Percentiles rank a stretch among this genome's conserved stretches.
Conservation (phyloP, 2,888 invertebrate genomes). For the Rosalia funebris region DNA sequence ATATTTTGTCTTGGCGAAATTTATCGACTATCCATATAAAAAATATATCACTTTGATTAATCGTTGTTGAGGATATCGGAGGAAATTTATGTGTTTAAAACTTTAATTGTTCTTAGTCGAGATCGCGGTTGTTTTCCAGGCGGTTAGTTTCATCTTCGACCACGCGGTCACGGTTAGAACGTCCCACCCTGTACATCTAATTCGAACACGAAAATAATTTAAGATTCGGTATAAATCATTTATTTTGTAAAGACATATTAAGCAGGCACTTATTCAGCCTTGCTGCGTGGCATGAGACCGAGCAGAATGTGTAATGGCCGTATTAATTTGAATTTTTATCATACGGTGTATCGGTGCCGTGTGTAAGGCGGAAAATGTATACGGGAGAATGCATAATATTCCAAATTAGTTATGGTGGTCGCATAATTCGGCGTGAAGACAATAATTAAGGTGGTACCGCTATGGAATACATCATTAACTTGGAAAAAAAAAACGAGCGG, state of each 20-base stretch:
- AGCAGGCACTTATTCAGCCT: too few relatives aligned
- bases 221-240: too few relatives aligned
- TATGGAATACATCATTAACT: slow-evolving; percentile 14
- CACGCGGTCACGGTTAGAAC: too few relatives aligned
- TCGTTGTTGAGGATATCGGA: neutral
- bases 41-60: slow-evolving; percentile 12
- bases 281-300: too few relatives aligned
- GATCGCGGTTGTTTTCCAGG: too few relatives aligned
- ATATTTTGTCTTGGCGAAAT: slow-evolving; percentile 7
- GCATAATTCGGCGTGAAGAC: slow-evolving; percentile 31
- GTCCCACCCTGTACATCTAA: too few relatives aligned
- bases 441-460: slow-evolving; percentile 27
- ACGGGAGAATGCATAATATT: slow-evolving; percentile 24
- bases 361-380: slow-evolving; percentile 12
- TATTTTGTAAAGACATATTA: too few relatives aligned
- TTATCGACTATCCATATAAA: slow-evolving; percentile 11
- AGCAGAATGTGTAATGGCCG: too few relatives aligned
- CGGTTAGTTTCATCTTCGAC: too few relatives aligned
- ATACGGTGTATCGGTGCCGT: slow-evolving; percentile 2
- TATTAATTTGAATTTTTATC: neutral
- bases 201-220: too few relatives aligned
- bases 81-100: slow-evolving; percentile 2
- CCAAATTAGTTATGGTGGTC: slow-evolving; percentile 27
- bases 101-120: neutral
- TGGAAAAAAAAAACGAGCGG: slow-evolving; percentile 2